Evolutionary conservation across 1,140 invertebrate species (phyloP), one percentile per base, ranked within the genome.

Genomic region (Brachionus calyciflorus): DNA sequence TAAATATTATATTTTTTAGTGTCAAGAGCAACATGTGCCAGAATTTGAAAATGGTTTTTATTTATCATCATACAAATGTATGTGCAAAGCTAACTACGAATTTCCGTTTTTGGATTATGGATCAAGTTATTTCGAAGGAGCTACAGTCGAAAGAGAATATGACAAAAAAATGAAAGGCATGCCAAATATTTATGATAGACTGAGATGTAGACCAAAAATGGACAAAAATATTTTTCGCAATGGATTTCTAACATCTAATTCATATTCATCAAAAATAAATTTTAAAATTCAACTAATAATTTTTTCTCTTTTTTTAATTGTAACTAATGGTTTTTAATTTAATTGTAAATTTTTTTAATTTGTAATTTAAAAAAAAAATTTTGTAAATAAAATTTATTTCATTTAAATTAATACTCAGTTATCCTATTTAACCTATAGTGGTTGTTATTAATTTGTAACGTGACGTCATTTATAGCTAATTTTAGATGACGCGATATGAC

Each of bases 21-120:
- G 73, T 26, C 73, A 57, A 19, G 21, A 55, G 4, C 73, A 76
- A 57, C 40, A 41, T 46, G 46, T 76, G 24, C 73, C 73, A n/a
- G 73, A 76, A 57, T 55, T 55, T 10, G 73, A 76, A 19, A 76
- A 33, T 30, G 73, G 73, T 30, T 76, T 57, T 57, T 55, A 57
- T 60, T 46, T 76, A 17, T 30, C 73, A 26, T 55, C 49, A 17
- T 76, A 76, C 33, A 55, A 55, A 46, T 76, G 73, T 9, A 21
- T 57, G 19, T 76, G 73, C 33, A 55, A 60, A 60, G 33, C 17
- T 26, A 49, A 55, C 57, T 60, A 76, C 40, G 73, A 76, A 46
- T 76, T 55, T 76, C 49, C 73, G n/a, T 76, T 76, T 51, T 24
- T 55, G 19, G 69, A 73, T 55, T 73, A 73, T 40, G 73, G 73